Conservation (phyloP, 2,888 invertebrate species). For the Drosophila fungiperda region DNA sequence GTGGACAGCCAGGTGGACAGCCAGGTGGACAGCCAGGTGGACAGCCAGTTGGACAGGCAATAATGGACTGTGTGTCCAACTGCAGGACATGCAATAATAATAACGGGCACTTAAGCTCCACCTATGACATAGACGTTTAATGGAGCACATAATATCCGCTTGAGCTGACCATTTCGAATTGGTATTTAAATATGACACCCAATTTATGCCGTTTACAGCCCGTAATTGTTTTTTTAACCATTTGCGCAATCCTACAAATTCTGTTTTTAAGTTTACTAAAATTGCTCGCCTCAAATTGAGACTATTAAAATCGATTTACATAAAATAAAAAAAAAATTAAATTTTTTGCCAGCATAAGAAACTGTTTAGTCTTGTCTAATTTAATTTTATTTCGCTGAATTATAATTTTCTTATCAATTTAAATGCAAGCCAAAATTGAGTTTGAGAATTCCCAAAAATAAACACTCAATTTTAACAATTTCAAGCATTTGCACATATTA, state of each 20-base stretch:
- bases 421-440: neutral
- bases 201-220: neutral
- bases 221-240: neutral
- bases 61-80: conserved; percentile 23
- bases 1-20: neutral
- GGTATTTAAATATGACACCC: too few species aligned
- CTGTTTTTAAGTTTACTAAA: neutral
- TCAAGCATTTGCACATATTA: neutral
- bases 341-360: neutral
- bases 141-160: neutral
- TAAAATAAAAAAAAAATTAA: neutral
- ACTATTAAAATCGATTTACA: neutral
- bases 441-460: too few species aligned
- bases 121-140: neutral
- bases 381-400: neutral
- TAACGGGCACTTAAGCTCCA: conserved; percentile 1
- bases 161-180: too few species aligned
- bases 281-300: neutral
- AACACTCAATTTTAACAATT: neutral
- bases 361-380: neutral
- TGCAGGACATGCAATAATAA: conserved; percentile 44
- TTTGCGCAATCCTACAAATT: neutral
- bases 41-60: neutral
- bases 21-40: neutral
- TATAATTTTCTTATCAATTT: neutral